phyloP scores from a whole-genome alignment of 2,113 vertebrate species.

The Corythornis vintsioides region DNA sequence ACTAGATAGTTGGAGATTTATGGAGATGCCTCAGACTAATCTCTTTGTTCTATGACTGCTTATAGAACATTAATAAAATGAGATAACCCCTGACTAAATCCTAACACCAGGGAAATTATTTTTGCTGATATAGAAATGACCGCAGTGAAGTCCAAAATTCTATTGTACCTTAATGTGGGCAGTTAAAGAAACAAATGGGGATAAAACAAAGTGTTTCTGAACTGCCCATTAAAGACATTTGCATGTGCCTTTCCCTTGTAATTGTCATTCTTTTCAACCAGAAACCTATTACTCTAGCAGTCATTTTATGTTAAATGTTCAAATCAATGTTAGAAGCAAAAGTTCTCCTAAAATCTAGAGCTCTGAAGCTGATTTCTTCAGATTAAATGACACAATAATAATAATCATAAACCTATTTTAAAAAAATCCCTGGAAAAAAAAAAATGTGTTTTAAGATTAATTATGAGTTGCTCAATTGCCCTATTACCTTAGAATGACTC shows the following conservation, averaged over 20 bases:
- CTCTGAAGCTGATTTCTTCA: neutral
- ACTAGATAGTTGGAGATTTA: neutral
- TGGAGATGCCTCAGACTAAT: neutral
- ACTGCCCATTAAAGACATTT: conserved; percentile 58
- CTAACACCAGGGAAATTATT: conserved; percentile 36
- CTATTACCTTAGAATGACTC: neutral
- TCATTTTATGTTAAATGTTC: conserved; percentile 52
- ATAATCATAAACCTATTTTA: neutral
- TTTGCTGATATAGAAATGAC: conserved; percentile 23
- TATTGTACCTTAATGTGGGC: conserved; percentile 46
- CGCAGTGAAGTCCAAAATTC: conserved; percentile 53
- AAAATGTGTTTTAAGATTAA: conserved; percentile 19
- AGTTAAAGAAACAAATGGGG: conserved; percentile 57
- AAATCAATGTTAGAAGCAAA: conserved; percentile 4
- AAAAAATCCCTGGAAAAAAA: neutral
- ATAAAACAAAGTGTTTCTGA: conserved; percentile 55
- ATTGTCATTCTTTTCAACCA: conserved; percentile 30
- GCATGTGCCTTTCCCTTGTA: conserved; percentile 66
- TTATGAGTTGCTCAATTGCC: conserved; percentile 32
- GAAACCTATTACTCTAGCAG: conserved; percentile 1
- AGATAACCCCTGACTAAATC: conserved; percentile 49
- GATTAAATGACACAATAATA: neutral
- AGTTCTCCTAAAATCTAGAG: conserved; percentile 2
- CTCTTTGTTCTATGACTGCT: conserved; percentile 20
- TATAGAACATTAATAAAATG: neutral